phyloP scores from a whole-genome alignment of 2,797 vertebrate genomes.

The Hyperoplus lanceolatus region DNA sequence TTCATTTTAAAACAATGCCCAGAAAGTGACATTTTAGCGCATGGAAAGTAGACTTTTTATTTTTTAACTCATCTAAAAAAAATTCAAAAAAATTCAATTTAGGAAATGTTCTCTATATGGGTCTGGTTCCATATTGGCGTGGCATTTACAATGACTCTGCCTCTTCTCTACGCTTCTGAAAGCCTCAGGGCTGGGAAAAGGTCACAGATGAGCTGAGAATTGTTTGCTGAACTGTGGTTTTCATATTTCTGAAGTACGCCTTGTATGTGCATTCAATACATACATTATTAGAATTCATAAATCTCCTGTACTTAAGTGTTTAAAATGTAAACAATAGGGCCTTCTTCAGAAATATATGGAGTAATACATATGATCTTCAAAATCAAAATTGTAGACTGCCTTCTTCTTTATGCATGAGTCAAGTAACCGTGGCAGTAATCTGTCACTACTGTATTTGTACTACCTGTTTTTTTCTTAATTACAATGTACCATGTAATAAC shows the following conservation, averaged over 20 bases:
- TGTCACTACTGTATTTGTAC: neutral
- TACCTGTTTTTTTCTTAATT: neutral
- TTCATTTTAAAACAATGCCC: constrained; percentile 23
- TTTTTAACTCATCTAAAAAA: constrained; percentile 16
- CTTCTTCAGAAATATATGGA: neutral
- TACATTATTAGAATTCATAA: neutral
- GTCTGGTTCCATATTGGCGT: constrained; percentile 28
- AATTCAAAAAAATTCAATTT: constrained; percentile 13
- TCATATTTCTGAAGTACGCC: neutral
- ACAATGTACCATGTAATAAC: neutral
- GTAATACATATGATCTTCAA: neutral
- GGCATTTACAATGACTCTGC: constrained; percentile 61
- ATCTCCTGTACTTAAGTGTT: neutral
- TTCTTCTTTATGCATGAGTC: neutral
- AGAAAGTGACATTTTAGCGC: constrained; percentile 51
- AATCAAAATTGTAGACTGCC: neutral
- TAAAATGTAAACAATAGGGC: neutral
- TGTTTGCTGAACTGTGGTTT: neutral
- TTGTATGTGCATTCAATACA: neutral
- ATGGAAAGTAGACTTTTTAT: constrained; percentile 36
- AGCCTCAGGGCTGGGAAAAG: constrained; percentile 43
- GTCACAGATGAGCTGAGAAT: constrained; percentile 37
- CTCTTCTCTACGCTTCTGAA: constrained; percentile 26
- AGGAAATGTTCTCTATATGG: constrained; percentile 9
- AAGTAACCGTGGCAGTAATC: neutral